Evolutionary conservation across 2,888 invertebrate genomes (phyloP).

Genomic region (Heliconius ethilla): DNA sequence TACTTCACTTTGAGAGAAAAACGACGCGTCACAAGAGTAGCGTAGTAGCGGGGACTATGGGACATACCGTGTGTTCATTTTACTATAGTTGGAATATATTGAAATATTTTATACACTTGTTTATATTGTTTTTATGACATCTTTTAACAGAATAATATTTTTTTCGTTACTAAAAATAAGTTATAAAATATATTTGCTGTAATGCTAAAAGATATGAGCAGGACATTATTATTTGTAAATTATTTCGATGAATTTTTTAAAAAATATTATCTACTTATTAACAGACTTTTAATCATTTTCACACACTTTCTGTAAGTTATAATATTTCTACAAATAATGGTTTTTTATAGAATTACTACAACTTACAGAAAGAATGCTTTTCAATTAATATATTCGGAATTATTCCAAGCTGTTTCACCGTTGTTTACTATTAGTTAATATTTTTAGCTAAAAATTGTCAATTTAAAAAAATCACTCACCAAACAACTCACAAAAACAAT

Average conservation of each 20-base stretch:
- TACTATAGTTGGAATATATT: background rate
- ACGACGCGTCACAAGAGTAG: slow-evolving; percentile 10
- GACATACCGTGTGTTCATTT: background rate
- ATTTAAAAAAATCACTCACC: no score
- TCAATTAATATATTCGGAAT: background rate
- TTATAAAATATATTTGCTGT: no score
- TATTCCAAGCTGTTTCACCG: background rate
- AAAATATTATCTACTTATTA: background rate
- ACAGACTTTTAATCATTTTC: background rate
- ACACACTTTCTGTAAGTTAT: background rate
- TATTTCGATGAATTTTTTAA: background rate
- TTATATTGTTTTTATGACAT: background rate
- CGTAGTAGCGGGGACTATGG: background rate
- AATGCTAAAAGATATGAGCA: no score
- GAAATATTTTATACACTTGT: background rate
- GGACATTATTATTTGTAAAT: no score
- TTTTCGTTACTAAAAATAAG: background rate
- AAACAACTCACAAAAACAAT: no score
- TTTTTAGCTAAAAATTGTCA: background rate
- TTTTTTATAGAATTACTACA: no score
- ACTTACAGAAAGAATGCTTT: background rate
- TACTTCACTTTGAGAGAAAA: slow-evolving; percentile 27
- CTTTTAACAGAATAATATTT: background rate
- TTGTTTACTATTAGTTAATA: background rate
- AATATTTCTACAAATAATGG: background rate